Base-by-base conservation (phyloP, 1,140 invertebrate species). In the Drosophila sp. region DNA sequence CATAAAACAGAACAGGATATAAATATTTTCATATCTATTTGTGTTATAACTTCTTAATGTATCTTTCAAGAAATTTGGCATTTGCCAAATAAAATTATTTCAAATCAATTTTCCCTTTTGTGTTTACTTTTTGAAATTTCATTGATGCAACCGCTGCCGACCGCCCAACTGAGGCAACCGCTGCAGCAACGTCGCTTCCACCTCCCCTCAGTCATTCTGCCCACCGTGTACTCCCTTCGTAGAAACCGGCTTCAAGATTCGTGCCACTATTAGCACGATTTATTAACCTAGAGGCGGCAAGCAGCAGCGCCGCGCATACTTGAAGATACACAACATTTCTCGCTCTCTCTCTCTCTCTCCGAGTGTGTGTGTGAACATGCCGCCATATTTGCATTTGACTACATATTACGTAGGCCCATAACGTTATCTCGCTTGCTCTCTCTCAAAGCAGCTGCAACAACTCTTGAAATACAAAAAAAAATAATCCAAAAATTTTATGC, bases 211-310 rank as follows among this genome's bases (percentile, higher is more conserved):
- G 23, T 1, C 23, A 27, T 2, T 10, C 44, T 27, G 7, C 0
- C 25, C 23, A 50, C 3, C 44, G 44, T 27, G 25, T 3, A 7
- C 17, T 50, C 25, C 44, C 62, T 25, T 60, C 76, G 78, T 80
- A 65, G 71, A 87, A 87, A 87, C 84, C 84, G 84, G 84, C 84
- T 87, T 87, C 78, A 84, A 87, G 23, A 87, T 87, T 87, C 84
- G 84, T 87, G 84, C 84, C 85, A 89, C 80, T 87, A 89, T 89
- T 90, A 90, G 84, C 84, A 87, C 84, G 85, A 87, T 87, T 87
- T 87, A 90, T 87, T 87, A 89, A 87, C 84, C 85, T 78, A 90
- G 80, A 87, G 79, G 78, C 66, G 38, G 47, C 57, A 60, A 62
- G 40, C 35, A 62, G 40, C 56, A 58, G 60, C 60, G 66, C 63